Evolutionary conservation across 1,140 invertebrate genomes (phyloP).

Genomic region (Sitophilus oryzae): DNA sequence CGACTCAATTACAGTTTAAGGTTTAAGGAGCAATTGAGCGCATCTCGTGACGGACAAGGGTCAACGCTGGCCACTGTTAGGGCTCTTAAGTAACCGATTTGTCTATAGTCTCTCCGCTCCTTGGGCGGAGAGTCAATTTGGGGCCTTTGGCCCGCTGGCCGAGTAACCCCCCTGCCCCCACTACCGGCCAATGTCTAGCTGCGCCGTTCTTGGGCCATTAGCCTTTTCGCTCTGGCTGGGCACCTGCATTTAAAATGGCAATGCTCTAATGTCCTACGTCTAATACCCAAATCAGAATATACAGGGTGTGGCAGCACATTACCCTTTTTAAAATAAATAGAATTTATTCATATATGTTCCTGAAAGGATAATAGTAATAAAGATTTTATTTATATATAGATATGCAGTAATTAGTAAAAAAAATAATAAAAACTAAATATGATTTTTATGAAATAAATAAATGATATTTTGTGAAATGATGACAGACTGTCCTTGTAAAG

Average conservation of each 20-base stretch:
- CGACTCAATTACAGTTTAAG: too few species aligned
- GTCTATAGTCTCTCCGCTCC: not conserved
- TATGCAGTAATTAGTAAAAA: too few species aligned
- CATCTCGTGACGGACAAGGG: not conserved
- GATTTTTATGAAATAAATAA: too few species aligned
- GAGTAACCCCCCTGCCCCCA: not conserved
- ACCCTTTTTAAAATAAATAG: too few species aligned
- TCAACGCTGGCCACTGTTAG: not conserved
- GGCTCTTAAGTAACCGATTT: not conserved
- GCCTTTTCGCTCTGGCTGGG: not conserved
- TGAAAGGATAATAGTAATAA: too few species aligned
- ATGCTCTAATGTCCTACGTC: not conserved
- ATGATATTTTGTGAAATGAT: too few species aligned
- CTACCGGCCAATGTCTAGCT: not conserved
- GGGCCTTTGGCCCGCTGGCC: not conserved
- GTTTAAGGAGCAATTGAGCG: not conserved
- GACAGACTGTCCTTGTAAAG: constrained; percentile 14
- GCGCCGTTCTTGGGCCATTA: not conserved
- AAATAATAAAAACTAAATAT: too few species aligned
- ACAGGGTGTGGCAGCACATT: too few species aligned
- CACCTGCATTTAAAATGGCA: not conserved
- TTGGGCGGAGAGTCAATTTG: not conserved
- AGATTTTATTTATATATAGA: too few species aligned
- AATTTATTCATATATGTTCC: too few species aligned
- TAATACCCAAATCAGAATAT: not conserved